These are phyloP conservation scores for Eolophus roseicapilla DNA, from an alignment of 2,113 vertebrate genomes.

Conservation along the genomic window DNA sequence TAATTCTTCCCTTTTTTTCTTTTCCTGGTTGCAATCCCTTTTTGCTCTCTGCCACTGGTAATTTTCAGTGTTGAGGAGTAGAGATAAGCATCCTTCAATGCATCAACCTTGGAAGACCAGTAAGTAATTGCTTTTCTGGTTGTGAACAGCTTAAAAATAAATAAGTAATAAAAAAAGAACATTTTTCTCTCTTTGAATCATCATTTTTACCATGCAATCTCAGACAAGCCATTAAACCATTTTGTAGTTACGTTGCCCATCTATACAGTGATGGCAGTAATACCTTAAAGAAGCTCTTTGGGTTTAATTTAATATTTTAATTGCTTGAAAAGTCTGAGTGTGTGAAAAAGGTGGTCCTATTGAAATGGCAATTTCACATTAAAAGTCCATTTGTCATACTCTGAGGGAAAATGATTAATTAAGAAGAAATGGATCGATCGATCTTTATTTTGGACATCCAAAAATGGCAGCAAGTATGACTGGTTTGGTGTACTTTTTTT, in stretches of 20 bases:
- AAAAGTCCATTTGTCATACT: not conserved
- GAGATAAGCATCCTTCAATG: conserved; percentile 13
- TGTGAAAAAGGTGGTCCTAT: not conserved
- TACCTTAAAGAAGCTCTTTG: not conserved
- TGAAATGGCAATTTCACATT: not conserved
- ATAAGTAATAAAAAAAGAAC: not conserved
- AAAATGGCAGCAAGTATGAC: not conserved
- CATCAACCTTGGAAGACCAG: not conserved
- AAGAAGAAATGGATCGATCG: not conserved
- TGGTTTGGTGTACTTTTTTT: not conserved
- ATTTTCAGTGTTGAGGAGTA: not conserved
- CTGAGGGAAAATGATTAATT: not conserved
- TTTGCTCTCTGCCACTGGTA: not conserved
- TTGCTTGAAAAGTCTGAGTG: not conserved
- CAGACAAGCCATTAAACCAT: conserved; percentile 4
- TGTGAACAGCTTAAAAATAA: conserved; percentile 5
- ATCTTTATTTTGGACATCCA: not conserved
- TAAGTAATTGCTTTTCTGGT: conserved; percentile 33
- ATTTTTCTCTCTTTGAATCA: conserved; percentile 12
- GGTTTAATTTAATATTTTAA: conserved; percentile 33
- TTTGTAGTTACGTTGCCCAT: not conserved
- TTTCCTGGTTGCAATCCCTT: not conserved
- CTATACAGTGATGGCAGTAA: not conserved
- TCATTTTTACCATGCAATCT: not conserved
- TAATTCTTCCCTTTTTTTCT: not conserved